These are phyloP conservation scores for Slavum lentiscoides DNA, from an alignment of 2,888 invertebrate genomes.

Conservation along the genomic window DNA sequence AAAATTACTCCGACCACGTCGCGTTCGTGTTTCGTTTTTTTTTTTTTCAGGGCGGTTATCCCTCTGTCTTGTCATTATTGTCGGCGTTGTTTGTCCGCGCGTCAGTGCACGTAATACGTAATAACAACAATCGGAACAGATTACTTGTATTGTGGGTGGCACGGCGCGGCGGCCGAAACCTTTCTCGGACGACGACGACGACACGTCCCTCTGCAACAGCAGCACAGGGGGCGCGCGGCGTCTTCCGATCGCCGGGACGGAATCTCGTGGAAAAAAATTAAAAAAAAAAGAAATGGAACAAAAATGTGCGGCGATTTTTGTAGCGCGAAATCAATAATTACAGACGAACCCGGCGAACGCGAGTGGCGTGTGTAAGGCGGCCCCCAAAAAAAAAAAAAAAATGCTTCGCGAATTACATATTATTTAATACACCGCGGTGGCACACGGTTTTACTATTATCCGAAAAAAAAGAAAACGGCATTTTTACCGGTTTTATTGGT, in stretches of 20 bases:
- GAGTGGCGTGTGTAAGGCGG: no score
- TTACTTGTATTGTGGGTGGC: slow-evolving; percentile 52
- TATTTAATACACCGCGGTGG: no score
- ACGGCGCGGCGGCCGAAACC: background rate
- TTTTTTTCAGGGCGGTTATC: slow-evolving; percentile 30
- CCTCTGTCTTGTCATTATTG: slow-evolving; percentile 46
- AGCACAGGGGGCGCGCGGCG: background rate
- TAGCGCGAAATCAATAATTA: no score
- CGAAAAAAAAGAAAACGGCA: no score
- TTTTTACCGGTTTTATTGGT: no score
- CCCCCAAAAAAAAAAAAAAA: no score
- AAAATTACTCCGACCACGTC: slow-evolving; percentile 10
- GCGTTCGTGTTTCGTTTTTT: slow-evolving; percentile 24
- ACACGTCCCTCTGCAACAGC: slow-evolving; percentile 11
- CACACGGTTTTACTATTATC: no score
- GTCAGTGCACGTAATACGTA: slow-evolving; percentile 34
- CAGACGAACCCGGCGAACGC: no score
- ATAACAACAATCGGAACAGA: slow-evolving; percentile 48
- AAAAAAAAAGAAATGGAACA: no score
- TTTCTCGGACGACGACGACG: slow-evolving; percentile 40
- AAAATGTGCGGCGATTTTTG: no score
- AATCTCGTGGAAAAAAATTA: no score
- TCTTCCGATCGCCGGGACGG: background rate
- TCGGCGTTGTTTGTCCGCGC: slow-evolving; percentile 46
- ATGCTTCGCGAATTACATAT: no score